Evolutionary conservation across 2,113 vertebrate genomes (phyloP).

Genomic region (Scomber scombrus): DNA sequence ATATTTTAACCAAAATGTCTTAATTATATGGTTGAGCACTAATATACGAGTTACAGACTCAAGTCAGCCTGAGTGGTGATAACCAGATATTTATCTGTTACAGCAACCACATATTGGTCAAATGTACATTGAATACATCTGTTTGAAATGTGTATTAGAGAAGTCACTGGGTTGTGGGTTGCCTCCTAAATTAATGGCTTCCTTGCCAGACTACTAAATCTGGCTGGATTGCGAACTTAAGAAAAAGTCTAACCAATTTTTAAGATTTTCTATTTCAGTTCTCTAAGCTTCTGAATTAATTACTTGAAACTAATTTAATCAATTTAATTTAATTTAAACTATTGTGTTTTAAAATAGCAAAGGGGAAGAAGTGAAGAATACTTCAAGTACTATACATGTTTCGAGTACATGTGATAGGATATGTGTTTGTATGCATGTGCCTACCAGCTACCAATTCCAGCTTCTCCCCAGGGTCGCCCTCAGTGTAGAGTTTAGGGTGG

Average conservation of each 20-base stretch:
- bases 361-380: neutral
- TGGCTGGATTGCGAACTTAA: neutral
- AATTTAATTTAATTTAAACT: neutral
- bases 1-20: constrained; percentile 10
- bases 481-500: constrained; percentile 98
- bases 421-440: constrained; percentile 30
- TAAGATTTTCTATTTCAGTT: neutral
- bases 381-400: neutral
- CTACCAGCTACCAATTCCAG: constrained; percentile 97
- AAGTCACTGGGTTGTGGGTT: neutral
- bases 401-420: neutral
- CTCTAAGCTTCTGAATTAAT: constrained; percentile 12
- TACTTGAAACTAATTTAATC: neutral
- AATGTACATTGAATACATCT: neutral
- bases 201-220: neutral
- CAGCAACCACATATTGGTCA: neutral
- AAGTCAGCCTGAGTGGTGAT: neutral
- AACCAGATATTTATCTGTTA: constrained; percentile 1
- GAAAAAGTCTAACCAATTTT: no score
- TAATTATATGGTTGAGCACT: neutral
- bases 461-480: constrained; percentile 98
- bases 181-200: neutral
- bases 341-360: constrained; percentile 3
- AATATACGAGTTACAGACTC: neutral
- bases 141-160: neutral